Base-by-base conservation (phyloP, 2,113 vertebrate genomes). In the Pygoscelis adeliae region DNA sequence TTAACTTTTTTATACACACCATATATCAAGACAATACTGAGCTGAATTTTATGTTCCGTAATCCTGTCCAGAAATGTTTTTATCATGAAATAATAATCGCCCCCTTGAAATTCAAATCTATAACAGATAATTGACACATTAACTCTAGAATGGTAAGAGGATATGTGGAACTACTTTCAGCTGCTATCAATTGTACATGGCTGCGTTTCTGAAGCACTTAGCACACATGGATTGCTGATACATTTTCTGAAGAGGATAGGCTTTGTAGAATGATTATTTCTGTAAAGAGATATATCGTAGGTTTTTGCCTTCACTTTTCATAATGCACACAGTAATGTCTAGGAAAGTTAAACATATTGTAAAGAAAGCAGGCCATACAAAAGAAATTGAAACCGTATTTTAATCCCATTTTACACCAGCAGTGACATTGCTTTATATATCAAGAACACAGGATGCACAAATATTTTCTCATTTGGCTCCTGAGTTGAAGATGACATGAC, bases 391-490 rank as follows among this genome's bases (percentile, higher is more conserved):
- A 96, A 72, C 11, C 73, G 32, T 34, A 38, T 79, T 93, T 94
- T 76, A 93, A 91, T 61, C 26, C 25, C 6, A 4, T 85, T 96
- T 91, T 62, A 62, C 47, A 65, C 44, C 25, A n/a, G 26, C 44
- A 61, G 11, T 79, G 61, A 56, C 52, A 42, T 87, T 79, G 55
- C 34, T 91, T 95, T 90, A 58, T 82, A 21, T 82, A 72, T 72
- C 40, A 79, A 66, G 77, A 96, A 58, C 44, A 65, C 2, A 65
- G 21, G 32, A 91, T 85, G 29, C 46, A 72, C 77, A 96, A 94
- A 80, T 91, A 94, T 80, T 93, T 96, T 91, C 32, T 92, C 65
- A 89, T 91, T 95, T 89, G 73, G 11, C 47, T 89, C 21, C 66
- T 77, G 58, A 77, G 22, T 32, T 91, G 67, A 83, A 93, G 46